These are phyloP conservation scores for Lysandra coridon DNA, from an alignment of 2,888 invertebrate genomes.

Conservation along the genomic window DNA sequence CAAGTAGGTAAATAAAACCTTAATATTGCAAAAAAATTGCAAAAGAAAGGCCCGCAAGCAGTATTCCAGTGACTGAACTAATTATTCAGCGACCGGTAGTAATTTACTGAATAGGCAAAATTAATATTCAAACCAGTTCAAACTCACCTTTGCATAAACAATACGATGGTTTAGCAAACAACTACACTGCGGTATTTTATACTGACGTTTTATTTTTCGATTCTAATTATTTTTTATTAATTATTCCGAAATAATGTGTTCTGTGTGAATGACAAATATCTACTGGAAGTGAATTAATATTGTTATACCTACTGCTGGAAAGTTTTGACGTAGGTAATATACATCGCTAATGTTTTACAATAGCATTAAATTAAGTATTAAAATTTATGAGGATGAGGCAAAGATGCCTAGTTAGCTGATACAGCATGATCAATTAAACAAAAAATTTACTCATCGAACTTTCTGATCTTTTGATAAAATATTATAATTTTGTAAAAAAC, in stretches of 20 bases:
- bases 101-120: neutral
- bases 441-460: no score
- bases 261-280: neutral
- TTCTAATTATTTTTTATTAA: neutral
- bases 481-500: no score
- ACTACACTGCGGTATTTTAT: neutral
- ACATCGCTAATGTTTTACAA: constrained; percentile 6
- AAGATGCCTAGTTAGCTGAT: neutral
- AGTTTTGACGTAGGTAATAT: neutral
- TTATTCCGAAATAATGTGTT: neutral
- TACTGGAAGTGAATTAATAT: neutral
- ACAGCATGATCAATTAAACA: neutral
- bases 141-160: neutral
- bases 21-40: no score
- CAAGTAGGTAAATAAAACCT: neutral
- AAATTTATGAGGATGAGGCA: constrained; percentile 2
- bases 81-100: neutral
- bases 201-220: neutral
- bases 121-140: neutral
- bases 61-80: neutral
- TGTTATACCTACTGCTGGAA: neutral
- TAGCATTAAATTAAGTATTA: neutral
- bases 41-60: neutral
- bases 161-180: neutral
- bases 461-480: no score